Base-by-base conservation (phyloP, 1,140 invertebrate species). In the Panagrolaimus sp. region DNA sequence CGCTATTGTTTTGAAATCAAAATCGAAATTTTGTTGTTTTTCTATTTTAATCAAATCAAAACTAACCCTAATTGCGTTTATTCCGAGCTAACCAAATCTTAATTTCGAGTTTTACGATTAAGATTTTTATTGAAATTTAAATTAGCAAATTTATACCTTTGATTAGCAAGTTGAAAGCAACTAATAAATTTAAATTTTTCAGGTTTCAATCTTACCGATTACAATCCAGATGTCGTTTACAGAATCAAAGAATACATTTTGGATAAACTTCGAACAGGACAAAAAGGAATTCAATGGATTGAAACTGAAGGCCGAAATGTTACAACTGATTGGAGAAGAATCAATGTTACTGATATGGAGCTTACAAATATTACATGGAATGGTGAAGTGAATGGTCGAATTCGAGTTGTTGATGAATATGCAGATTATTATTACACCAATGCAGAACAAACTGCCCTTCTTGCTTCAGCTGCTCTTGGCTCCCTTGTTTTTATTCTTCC, bases 291-390 rank as follows among this genome's bases (percentile, higher is more conserved):
- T 28, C 21, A 58, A 28, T 58, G 52, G 52, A 28, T 58, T 21
- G 52, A 58, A 28, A 21, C 28, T 58, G 52, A 58, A 58, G 14
- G 21, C 28, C 21, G 52, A 12, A 58, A 58, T 28, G 28, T 58
- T 24, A 58, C 52, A 2, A 28, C 21, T 1, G 21, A 58, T 10
- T 12, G 32, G 32, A 2, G 32, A 38, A 38, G 2, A 4, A 7
- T 38, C 7, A 38, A 38, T 38, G 32, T 38, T 38, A 38, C 32
- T 4, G 32, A 77, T 28, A 73, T 77, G 26, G 73, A 80, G 63
- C 65, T 77, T 10, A 24, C 28, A 15, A 76, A 77, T 44, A 72
- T 77, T 24, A 80, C 78, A n/a, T 77, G 76, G 76, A 72, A 77
- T 38, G 76, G 76, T 17, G 68, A 72, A n/a, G 62, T 77, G 15